Percentiles rank a stretch among this genome's conserved stretches.
These are phyloP conservation scores for Shargacucullia verbasci DNA, from an alignment of 2,888 invertebrate genomes.

Conservation along the genomic window DNA sequence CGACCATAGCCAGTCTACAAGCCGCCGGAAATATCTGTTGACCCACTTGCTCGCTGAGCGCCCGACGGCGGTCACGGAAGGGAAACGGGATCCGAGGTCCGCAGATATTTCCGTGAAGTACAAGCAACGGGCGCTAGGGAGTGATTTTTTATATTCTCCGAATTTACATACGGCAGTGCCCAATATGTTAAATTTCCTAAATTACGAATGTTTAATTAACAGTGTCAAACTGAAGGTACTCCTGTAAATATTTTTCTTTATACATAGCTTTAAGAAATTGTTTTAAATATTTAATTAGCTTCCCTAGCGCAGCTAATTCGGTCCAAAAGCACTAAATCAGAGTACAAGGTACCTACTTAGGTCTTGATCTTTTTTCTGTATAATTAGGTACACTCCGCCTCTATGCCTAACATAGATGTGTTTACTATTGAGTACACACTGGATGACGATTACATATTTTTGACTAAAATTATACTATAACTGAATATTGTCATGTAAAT, in stretches of 20 bases:
- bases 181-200: conserved; percentile 14
- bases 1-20: not conserved
- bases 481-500: conserved; percentile 31
- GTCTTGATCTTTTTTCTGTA: conserved; percentile 32
- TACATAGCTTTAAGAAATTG: conserved; percentile 45
- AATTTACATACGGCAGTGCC: conserved; percentile 17
- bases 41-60: not conserved
- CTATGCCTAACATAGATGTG: conserved; percentile 21
- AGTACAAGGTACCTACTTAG: conserved; percentile 59
- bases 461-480: conserved; percentile 33
- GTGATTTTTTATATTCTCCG: conserved; percentile 10
- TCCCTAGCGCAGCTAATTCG: conserved; percentile 50
- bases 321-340: conserved; percentile 50
- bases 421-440: conserved; percentile 44
- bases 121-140: conserved; percentile 44
- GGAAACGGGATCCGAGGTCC: not conserved
- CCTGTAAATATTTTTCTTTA: conserved; percentile 52
- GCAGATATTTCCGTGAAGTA: conserved; percentile 21
- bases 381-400: conserved; percentile 15
- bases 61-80: not conserved
- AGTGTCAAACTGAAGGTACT: conserved; percentile 25
- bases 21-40: conserved; percentile 1
- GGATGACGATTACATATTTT: conserved; percentile 47
- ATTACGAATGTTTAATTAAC: conserved; percentile 9
- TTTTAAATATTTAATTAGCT: conserved; percentile 38